Conservation (phyloP, 1,140 invertebrate genomes). For the Leptinotarsa lineolata region DNA sequence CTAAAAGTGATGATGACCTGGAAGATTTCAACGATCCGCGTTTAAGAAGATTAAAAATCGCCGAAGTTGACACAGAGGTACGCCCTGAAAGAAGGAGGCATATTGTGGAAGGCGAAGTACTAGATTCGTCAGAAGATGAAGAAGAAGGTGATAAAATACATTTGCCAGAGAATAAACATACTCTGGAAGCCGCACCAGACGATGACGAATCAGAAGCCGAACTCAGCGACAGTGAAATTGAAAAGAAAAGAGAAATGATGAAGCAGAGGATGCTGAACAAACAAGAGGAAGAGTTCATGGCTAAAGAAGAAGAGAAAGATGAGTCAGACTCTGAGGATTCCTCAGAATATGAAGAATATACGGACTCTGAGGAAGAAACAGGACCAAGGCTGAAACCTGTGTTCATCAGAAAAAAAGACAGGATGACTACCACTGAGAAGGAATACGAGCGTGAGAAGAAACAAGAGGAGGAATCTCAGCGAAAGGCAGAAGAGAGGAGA, state of each 20-base stretch:
- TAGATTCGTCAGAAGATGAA: slow-evolving; percentile 71
- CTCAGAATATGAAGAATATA: slow-evolving; percentile 78
- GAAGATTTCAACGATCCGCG: slow-evolving; percentile 76
- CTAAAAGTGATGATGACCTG: slow-evolving; percentile 56
- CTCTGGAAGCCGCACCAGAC: slow-evolving; percentile 62
- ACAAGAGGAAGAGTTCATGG: slow-evolving; percentile 66
- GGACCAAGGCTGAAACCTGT: slow-evolving; percentile 93
- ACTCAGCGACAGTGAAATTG: slow-evolving; percentile 81
- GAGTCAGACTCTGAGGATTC: slow-evolving; percentile 75
- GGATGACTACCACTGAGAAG: slow-evolving; percentile 93
- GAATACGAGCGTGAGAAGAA: slow-evolving; percentile 86
- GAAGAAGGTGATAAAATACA: slow-evolving; percentile 60
- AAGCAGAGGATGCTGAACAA: slow-evolving; percentile 71
- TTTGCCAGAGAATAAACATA: slow-evolving; percentile 51
- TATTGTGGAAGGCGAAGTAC: slow-evolving; percentile 73
- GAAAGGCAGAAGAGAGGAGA: slow-evolving; percentile 80
- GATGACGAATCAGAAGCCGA: slow-evolving; percentile 72
- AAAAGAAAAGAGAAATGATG: slow-evolving; percentile 70
- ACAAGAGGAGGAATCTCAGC: slow-evolving; percentile 80
- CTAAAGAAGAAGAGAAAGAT: slow-evolving; percentile 73
- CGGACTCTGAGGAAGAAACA: slow-evolving; percentile 86
- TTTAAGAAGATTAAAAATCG: slow-evolving; percentile 67
- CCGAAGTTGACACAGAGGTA: slow-evolving; percentile 65
- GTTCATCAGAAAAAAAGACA: slow-evolving; percentile 92
- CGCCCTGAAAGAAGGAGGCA: slow-evolving; percentile 62